These are phyloP conservation scores for Eustalomyia histrio DNA, from an alignment of 2,888 invertebrate species.

Conservation along the genomic window DNA sequence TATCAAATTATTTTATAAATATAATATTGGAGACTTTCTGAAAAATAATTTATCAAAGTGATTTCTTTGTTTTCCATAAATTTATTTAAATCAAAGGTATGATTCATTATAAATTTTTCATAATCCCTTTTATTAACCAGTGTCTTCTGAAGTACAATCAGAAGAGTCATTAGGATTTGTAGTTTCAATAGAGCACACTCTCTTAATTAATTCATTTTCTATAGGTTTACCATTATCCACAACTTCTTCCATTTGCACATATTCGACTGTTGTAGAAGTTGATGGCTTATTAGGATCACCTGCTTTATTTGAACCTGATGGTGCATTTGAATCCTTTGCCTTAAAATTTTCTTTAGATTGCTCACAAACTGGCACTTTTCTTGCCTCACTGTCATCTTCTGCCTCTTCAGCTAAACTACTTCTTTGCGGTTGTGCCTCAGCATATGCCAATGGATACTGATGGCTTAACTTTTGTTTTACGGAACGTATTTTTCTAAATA, in stretches of 20 bases:
- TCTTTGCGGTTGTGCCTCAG: conserved; percentile 81
- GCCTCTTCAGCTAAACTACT: conserved; percentile 80
- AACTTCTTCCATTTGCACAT: conserved; percentile 79
- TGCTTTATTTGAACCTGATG: conserved; percentile 29
- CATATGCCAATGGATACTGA: conserved; percentile 86
- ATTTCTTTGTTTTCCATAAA: neutral
- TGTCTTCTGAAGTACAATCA: conserved; percentile 83
- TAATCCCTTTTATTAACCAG: conserved; percentile 72
- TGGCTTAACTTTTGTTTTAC: conserved; percentile 89
- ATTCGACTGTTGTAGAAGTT: conserved; percentile 76
- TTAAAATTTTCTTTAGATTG: conserved; percentile 69
- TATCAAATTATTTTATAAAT: conserved; percentile 93
- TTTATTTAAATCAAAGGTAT: neutral
- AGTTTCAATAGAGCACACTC: conserved; percentile 83
- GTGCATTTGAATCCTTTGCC: neutral
- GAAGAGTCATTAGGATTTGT: conserved; percentile 84
- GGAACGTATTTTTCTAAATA: conserved; percentile 93
- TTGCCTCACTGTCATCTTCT: conserved; percentile 77
- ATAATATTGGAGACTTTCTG: neutral
- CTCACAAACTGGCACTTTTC: conserved; percentile 66
- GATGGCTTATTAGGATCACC: conserved; percentile 64
- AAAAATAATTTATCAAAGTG: neutral
- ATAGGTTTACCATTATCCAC: conserved; percentile 78
- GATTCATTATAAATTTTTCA: too few species aligned
- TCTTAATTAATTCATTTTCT: conserved; percentile 78